Evolutionary conservation across 2,888 invertebrate genomes (phyloP), one percentile per base, ranked within the genome.

Genomic region (Eulithis prunata): DNA sequence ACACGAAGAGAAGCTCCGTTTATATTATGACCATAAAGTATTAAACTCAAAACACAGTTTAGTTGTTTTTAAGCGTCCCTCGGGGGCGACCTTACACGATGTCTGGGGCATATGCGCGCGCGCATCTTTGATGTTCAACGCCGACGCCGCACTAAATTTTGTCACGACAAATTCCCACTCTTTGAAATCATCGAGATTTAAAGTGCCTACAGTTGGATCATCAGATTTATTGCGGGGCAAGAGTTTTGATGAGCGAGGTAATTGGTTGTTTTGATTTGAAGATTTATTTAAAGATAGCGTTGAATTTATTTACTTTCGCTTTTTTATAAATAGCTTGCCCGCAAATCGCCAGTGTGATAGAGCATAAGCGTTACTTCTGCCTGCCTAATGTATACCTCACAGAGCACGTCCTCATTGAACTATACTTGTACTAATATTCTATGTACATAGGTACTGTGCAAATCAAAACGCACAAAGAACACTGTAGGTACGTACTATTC

Each of bases 81-180:
- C 78, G 89, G 85, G 89, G 80, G 80, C 79, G 78, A 90, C 90
- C 90, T 64, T 89, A 86, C 85, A 77, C 84, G 88, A 79, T 81
- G 79, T 77, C 73, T 64, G 62, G 78, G 81, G 81, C 87, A 86
- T 81, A 81, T 83, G 76, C 71, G 76, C 68, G 68, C 68, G 76
- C 78, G 71, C 71, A 73, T 69, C 86, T 86, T 86, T 86, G 86
- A 85, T 83, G 79, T 85, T 75, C 59, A 74, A 62, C 76, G 68
- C 78, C 77, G 70, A 78, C 83, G 87, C 83, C 87, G 74, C 81
- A 84, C 80, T 91, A 91, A 91, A 91, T 91, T 83, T 85, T 86
- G 90, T 89, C 88, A 81, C 78, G 91, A 91, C 91, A 91, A 91
- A 91, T 91, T 90, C 88, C 83, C 82, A 86, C 81, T 86, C 87